phyloP scores from a whole-genome alignment of 2,888 invertebrate species.

The Chrysolina americana region DNA sequence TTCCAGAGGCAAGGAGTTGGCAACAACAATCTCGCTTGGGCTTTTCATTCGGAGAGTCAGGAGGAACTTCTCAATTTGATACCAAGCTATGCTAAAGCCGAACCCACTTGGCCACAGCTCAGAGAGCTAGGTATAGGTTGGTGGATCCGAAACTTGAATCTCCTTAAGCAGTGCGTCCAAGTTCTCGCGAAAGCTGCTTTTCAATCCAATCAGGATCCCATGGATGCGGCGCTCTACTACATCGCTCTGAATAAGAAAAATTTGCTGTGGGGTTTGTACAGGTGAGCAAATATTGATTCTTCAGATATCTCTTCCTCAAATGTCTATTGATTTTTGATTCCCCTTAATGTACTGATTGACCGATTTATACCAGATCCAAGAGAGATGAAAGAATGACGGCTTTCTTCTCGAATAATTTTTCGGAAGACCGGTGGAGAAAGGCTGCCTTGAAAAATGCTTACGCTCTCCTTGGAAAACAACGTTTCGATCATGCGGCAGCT shows the following conservation, averaged over 20 bases:
- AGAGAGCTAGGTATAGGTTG: conserved; percentile 94
- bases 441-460: conserved; percentile 99
- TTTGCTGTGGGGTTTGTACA: conserved; percentile 94
- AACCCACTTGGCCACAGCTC: conserved; percentile 91
- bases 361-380: conserved; percentile 74
- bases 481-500: conserved; percentile 98
- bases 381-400: conserved; percentile 92
- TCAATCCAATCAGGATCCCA: conserved; percentile 91
- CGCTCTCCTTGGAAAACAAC: conserved; percentile 91
- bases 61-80: conserved; percentile 93
- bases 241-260: conserved; percentile 98
- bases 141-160: conserved; percentile 92
- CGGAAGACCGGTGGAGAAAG: conserved; percentile 94
- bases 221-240: conserved; percentile 98
- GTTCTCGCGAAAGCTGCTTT: conserved; percentile 95
- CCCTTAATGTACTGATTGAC: background rate
- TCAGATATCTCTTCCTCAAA: too few relatives aligned
- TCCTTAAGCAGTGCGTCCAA: conserved; percentile 89
- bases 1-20: conserved; percentile 90
- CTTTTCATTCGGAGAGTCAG: conserved; percentile 98
- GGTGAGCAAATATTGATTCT: conserved; percentile 50
- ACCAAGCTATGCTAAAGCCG: conserved; percentile 89
- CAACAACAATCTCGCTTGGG: conserved; percentile 96
- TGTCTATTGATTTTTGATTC: background rate
- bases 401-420: conserved; percentile 97